Conservation (phyloP, 1,140 invertebrate genomes). For the Drosophila repletoides region DNA sequence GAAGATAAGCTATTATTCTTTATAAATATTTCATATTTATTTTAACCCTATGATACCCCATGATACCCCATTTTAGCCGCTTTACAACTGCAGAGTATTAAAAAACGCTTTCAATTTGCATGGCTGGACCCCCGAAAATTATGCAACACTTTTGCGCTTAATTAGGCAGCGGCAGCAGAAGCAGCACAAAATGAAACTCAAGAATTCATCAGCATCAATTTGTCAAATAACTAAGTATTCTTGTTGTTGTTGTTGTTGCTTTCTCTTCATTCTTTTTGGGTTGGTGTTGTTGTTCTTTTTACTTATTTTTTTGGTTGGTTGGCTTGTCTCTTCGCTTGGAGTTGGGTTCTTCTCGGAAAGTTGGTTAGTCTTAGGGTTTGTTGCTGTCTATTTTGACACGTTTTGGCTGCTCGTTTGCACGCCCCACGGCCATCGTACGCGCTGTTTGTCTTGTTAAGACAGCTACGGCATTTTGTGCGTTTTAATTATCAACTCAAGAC, state of each 20-base stretch:
- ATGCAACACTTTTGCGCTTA: conserved; percentile 53
- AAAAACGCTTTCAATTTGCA: conserved; percentile 35
- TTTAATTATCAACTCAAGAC: conserved; percentile 47
- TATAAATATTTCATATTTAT: too few species aligned
- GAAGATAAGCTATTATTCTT: too few species aligned
- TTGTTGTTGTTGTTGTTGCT: background rate
- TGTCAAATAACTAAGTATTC: conserved; percentile 41
- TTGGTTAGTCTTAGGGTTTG: background rate
- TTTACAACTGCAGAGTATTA: background rate
- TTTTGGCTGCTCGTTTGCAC: conserved; percentile 36
- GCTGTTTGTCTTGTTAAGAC: conserved; percentile 47
- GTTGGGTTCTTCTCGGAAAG: conserved; percentile 1
- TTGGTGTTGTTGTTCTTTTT: background rate
- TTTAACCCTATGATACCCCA: too few species aligned
- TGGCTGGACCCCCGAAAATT: conserved; percentile 33
- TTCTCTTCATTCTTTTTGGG: background rate
- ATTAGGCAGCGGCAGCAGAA: conserved; percentile 28
- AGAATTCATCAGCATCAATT: conserved; percentile 57
- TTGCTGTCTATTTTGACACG: conserved; percentile 44
- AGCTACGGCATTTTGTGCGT: conserved; percentile 34
- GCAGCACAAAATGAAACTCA: conserved; percentile 33
- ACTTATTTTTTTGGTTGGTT: background rate
- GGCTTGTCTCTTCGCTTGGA: conserved; percentile 3
- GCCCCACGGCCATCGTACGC: conserved; percentile 29
- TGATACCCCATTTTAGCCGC: background rate